Percentiles rank a stretch among this genome's conserved stretches.
Evolutionary conservation across 2,888 invertebrate species (phyloP).

Genomic region (Lapara coniferarum): DNA sequence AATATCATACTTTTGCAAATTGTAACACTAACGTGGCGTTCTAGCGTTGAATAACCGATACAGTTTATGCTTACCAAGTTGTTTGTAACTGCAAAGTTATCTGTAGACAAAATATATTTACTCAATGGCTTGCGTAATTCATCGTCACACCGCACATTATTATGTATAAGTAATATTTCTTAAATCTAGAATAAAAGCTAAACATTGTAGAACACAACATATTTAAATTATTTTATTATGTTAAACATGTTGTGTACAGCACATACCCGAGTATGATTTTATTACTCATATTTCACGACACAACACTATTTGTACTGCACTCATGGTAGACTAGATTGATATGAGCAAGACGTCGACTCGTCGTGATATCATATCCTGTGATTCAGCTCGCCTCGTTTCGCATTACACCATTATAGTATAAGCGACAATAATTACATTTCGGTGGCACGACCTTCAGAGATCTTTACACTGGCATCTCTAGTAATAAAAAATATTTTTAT

Average conservation of each 20-base stretch:
- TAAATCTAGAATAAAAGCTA: not conserved
- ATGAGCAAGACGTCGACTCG: conserved; percentile 60
- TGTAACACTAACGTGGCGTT: not conserved
- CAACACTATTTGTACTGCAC: conserved; percentile 61
- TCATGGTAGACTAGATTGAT: conserved; percentile 62
- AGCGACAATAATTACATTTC: conserved; percentile 68
- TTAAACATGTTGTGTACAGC: not conserved
- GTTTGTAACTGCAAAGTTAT: not conserved
- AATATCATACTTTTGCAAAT: not conserved
- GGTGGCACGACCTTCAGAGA: conserved; percentile 34
- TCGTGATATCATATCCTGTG: conserved; percentile 76
- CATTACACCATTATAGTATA: conserved; percentile 66
- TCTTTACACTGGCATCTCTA: not conserved
- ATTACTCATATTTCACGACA: conserved; percentile 25
- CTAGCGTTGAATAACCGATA: not conserved
- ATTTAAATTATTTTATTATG: not conserved
- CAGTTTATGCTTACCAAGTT: conserved; percentile 8
- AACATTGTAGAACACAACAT: not conserved
- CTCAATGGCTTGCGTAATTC: not conserved
- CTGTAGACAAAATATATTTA: not conserved
- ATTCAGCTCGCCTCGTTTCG: conserved; percentile 58
- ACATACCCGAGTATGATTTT: conserved; percentile 5
- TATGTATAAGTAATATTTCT: not conserved
- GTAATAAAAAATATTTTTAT: not conserved
- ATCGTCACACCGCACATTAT: not conserved